A percentile compares a stretch with the other conserved stretches of the same genome.
Evolutionary conservation across 2,888 invertebrate species (phyloP).

Genomic region (Aphelenchoides bicaudatus): DNA sequence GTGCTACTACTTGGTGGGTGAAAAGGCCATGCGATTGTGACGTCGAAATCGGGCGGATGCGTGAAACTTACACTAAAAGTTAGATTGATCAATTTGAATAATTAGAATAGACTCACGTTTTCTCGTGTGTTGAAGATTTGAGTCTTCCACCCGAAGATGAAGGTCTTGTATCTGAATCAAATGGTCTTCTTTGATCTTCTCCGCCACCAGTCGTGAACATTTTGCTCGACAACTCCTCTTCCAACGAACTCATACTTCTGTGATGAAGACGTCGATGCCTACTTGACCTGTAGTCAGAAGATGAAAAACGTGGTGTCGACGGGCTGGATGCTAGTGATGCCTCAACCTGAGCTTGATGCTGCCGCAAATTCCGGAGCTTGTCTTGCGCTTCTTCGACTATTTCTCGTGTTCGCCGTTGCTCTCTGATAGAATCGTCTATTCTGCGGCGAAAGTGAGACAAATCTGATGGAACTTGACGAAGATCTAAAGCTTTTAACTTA

Average conservation of each 20-base stretch:
- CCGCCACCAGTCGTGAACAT: constrained; percentile 1
- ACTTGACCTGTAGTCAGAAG: neutral
- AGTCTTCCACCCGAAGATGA: constrained; percentile 3
- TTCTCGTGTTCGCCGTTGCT: constrained; percentile 29
- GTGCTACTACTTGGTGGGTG: too few relatives aligned
- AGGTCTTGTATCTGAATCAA: neutral
- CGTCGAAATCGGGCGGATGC: too few relatives aligned
- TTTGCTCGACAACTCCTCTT: constrained; percentile 9
- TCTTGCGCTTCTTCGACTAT: constrained; percentile 26
- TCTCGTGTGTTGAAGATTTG: too few relatives aligned
- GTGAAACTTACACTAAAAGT: too few relatives aligned
- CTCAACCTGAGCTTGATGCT: constrained; percentile 16
- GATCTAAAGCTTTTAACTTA: constrained; percentile 26
- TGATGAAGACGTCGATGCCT: neutral
- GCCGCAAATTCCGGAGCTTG: constrained; percentile 21
- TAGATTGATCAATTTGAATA: too few relatives aligned
- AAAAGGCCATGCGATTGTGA: too few relatives aligned
- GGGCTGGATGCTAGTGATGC: neutral
- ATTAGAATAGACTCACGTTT: too few relatives aligned
- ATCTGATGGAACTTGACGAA: constrained; percentile 29
- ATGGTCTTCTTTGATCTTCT: too few relatives aligned
- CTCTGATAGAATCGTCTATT: constrained; percentile 26
- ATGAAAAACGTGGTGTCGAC: neutral
- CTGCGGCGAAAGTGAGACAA: constrained; percentile 28
- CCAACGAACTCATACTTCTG: constrained; percentile 6